Conservation (phyloP, 2,797 vertebrate genomes). For the Cossypha polioptera region DNA sequence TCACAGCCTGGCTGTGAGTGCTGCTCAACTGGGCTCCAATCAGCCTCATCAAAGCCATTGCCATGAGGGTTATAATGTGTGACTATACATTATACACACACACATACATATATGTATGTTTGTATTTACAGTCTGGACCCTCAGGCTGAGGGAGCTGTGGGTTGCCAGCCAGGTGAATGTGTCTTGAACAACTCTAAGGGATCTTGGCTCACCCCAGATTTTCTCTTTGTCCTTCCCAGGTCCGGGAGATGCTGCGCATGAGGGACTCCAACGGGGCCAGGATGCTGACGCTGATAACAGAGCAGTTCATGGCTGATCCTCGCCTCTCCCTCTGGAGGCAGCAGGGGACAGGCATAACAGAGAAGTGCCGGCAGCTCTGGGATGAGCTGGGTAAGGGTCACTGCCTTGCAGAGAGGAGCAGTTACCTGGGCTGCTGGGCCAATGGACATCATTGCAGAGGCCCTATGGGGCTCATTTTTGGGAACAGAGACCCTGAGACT, state of each 20-base stretch:
- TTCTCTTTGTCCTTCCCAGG: slow-evolving; percentile 73
- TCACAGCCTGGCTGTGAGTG: neutral
- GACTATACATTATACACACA: neutral
- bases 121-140: neutral
- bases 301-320: slow-evolving; percentile 98
- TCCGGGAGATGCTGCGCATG: slow-evolving; percentile 98
- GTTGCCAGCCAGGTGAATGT: neutral
- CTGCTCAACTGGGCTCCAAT: neutral
- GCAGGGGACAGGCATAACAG: slow-evolving; percentile 97
- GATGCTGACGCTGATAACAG: slow-evolving; percentile 96
- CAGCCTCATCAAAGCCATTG: neutral
- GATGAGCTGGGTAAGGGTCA: slow-evolving; percentile 91
- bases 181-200: neutral
- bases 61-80: neutral
- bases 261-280: slow-evolving; percentile 96
- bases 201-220: neutral
- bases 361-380: slow-evolving; percentile 98
- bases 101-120: fast-evolving
- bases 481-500: neutral
- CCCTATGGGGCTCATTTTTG: neutral
- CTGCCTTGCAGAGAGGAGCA: neutral
- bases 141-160: neutral
- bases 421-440: neutral
- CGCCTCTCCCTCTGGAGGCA: slow-evolving; percentile 96
- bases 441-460: neutral